Evolutionary conservation across 92 coral and sea anemone species (phyloP), one percentile per base, ranked within the genome.

Genomic region (Virgularia gustaviana): DNA sequence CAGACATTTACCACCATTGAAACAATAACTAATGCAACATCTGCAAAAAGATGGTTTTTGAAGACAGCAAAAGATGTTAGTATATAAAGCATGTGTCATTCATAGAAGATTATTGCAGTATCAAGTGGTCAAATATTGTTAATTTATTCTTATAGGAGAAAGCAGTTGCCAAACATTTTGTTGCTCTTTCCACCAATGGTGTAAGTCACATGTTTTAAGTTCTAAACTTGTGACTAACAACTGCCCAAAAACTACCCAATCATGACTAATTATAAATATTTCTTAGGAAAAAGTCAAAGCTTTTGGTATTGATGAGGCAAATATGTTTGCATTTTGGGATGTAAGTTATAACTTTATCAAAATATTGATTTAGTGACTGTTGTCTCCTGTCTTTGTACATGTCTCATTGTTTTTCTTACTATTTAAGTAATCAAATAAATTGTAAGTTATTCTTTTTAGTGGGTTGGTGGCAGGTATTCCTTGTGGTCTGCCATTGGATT

Each of bases 381-480:
- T 8, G 16, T 25, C n/a, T n/a, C n/a, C n/a, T n/a, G n/a, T n/a
- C n/a, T n/a, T n/a, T n/a, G n/a, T n/a, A n/a, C n/a, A n/a, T n/a
- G n/a, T n/a, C n/a, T n/a, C n/a, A n/a, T n/a, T n/a, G n/a, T n/a
- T n/a, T n/a, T n/a, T n/a, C n/a, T n/a, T n/a, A n/a, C n/a, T n/a
- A n/a, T n/a, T n/a, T n/a, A n/a, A n/a, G n/a, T n/a, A n/a, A n/a
- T n/a, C n/a, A n/a, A n/a, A n/a, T n/a, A n/a, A n/a, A n/a, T n/a
- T n/a, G n/a, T n/a, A n/a, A n/a, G n/a, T n/a, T n/a, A n/a, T n/a
- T n/a, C n/a, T n/a, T 56, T 63, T 20, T 57, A 91, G 97, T 91
- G 97, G 97, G 97, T 91, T 86, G 97, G 97, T 75, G 97, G 97
- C 24, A 85, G 97, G 9, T 91, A 88, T 59, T 91, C 97, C 9